A percentile compares a stretch with the other conserved stretches of the same genome.
phyloP scores from a whole-genome alignment of 2,888 invertebrate species.

The Eledone cirrhosa region DNA sequence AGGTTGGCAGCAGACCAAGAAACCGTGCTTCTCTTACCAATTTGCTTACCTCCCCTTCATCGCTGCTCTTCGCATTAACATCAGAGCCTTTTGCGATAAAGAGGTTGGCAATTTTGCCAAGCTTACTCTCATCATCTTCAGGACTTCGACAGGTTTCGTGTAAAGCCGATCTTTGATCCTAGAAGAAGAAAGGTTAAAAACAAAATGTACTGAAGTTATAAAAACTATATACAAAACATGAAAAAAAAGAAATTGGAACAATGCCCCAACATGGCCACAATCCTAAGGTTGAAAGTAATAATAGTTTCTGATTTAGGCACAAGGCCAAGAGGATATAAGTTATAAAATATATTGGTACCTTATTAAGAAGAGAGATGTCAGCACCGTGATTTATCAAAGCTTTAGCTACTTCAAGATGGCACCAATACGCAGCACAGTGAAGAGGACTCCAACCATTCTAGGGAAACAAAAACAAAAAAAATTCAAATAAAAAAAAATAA shows the following conservation, averaged over 20 bases:
- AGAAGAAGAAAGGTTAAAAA: neutral
- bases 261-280: no score
- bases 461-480: neutral
- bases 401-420: conserved; percentile 57
- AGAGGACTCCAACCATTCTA: conserved; percentile 67
- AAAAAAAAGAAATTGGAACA: no score
- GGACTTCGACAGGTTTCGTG: conserved; percentile 65
- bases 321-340: no score
- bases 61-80: conserved; percentile 61
- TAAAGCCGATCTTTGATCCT: conserved; percentile 63
- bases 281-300: no score
- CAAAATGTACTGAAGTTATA: neutral
- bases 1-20: neutral
- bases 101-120: conserved; percentile 55
- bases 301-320: no score
- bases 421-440: conserved; percentile 66
- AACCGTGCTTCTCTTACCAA: conserved; percentile 22
- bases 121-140: conserved; percentile 50
- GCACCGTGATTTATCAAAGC: conserved; percentile 58
- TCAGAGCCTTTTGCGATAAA: conserved; percentile 56
- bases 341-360: conserved; percentile 47
- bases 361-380: conserved; percentile 60
- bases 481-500: neutral
- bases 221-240: no score
- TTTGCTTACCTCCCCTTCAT: conserved; percentile 58